Base-by-base conservation (phyloP, 92 coral and sea anemone genomes). In the Palythoa grandiflora region DNA sequence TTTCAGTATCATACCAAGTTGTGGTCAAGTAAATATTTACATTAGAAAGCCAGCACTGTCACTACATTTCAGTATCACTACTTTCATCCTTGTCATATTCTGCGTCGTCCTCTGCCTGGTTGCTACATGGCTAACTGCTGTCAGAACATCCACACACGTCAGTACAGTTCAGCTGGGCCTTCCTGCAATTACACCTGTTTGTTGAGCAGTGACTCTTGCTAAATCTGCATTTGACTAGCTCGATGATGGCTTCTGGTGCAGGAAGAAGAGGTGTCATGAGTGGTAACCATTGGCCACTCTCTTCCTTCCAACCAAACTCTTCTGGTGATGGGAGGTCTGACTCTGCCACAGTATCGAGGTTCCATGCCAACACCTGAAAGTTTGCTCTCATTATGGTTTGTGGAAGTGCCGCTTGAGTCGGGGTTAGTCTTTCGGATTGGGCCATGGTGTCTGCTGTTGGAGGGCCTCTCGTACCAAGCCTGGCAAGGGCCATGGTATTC, bases 351-450 rank as follows among this genome's bases (percentile, higher is more conserved):
- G 37, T 66, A 89, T 89, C 86, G 53, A 73, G 57, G 55, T 53
- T 48, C 89, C 77, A 89, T 53, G 83, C 63, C 75, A 83, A 54
- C 40, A 77, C 76, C 65, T 89, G 91, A 81, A 83, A 84, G 60
- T 89, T 83, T 37, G 89, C 92, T 77, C 92, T n/a, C 79, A 59
- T 50, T 68, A 84, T 84, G 75, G 89, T 86, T 66, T 89, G 70
- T 71, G 60, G 17, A 38, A 89, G 89, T 44, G 88, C 89, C 13
- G 86, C 81, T 89, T 89, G 83, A 59, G 92, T 89, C 54, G 92
- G 92, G 16, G 92, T 89, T 73, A 89, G 89, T 38, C 80, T 73
- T 84, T 89, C 92, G 38, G 89, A 89, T 53, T 89, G 75, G 75
- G 89, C 92, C n/a, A n/a, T n/a, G n/a, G n/a, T n/a, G n/a, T n/a